These are phyloP conservation scores for Heloderma charlesbogerti DNA, from an alignment of 2,113 vertebrate genomes.

Conservation along the genomic window DNA sequence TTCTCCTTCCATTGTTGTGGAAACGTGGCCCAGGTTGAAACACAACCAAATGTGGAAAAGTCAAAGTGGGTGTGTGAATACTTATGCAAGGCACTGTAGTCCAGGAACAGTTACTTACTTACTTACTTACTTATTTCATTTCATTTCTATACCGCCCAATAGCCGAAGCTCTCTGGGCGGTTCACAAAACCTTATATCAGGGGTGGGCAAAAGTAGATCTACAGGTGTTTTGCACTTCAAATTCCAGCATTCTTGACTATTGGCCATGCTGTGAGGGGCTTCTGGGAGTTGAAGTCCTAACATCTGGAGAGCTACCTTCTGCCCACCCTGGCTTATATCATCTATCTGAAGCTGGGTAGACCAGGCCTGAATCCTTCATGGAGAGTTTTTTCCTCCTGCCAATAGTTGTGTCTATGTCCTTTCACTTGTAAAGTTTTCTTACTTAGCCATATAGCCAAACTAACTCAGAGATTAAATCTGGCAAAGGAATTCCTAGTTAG, in stretches of 20 bases:
- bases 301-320: neutral
- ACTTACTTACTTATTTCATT: too few relatives aligned
- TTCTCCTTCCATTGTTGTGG: too few relatives aligned
- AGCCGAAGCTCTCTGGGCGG: too few relatives aligned
- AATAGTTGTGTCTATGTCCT: constrained; percentile 11
- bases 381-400: neutral
- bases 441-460: constrained; percentile 54
- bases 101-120: too few relatives aligned
- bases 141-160: too few relatives aligned
- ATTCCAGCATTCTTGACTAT: neutral
- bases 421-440: constrained; percentile 58
- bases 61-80: too few relatives aligned
- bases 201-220: too few relatives aligned
- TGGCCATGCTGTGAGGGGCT: neutral
- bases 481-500: constrained; percentile 34
- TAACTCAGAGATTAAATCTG: constrained; percentile 55
- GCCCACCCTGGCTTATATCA: neutral
- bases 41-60: too few relatives aligned
- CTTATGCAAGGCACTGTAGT: too few relatives aligned
- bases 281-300: neutral
- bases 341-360: neutral
- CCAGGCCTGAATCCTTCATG: neutral
- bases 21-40: too few relatives aligned
- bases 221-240: too few relatives aligned
- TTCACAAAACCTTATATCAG: neutral